Percentiles rank a stretch among this genome's conserved stretches.
Conservation (phyloP, 2,888 invertebrate genomes). For the Chrysolina oricalcia region DNA sequence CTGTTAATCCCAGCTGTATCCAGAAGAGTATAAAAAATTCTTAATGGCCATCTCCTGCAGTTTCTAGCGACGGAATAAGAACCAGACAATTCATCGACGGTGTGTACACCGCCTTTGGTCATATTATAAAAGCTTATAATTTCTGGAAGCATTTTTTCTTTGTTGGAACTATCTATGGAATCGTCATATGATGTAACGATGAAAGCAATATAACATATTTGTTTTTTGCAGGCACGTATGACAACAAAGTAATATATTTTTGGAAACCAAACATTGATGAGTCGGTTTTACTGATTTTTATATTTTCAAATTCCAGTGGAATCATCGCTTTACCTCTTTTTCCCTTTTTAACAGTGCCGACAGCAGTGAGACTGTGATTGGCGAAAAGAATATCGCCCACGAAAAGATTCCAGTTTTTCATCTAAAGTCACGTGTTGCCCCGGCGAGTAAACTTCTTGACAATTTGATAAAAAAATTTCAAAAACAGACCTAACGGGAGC, state of each 20-base stretch:
- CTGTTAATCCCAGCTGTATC: too few species aligned
- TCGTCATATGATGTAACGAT: background rate
- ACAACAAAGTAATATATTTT: background rate
- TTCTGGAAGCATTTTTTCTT: background rate
- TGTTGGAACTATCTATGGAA: background rate
- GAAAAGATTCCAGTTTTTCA: too few species aligned
- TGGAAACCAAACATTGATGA: conserved; percentile 4
- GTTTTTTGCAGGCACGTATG: background rate
- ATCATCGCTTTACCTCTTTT: background rate
- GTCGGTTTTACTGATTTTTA: background rate
- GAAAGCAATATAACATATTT: background rate
- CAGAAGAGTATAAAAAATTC: too few species aligned
- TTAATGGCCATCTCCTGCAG: too few species aligned
- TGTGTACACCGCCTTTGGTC: background rate
- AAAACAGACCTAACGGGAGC: background rate
- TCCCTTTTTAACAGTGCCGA: background rate
- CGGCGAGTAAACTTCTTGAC: too few species aligned
- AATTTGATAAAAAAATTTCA: background rate
- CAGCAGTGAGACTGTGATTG: background rate
- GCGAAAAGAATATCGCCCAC: background rate
- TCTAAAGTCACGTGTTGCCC: too few species aligned
- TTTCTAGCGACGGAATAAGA: too few species aligned
- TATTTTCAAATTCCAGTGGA: conserved; percentile 6
- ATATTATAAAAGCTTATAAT: background rate
- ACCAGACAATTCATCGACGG: background rate